A percentile compares a stretch with the other conserved stretches of the same genome.
Evolutionary conservation across 2,888 invertebrate species (phyloP).

Genomic region (Lissonota sp.): DNA sequence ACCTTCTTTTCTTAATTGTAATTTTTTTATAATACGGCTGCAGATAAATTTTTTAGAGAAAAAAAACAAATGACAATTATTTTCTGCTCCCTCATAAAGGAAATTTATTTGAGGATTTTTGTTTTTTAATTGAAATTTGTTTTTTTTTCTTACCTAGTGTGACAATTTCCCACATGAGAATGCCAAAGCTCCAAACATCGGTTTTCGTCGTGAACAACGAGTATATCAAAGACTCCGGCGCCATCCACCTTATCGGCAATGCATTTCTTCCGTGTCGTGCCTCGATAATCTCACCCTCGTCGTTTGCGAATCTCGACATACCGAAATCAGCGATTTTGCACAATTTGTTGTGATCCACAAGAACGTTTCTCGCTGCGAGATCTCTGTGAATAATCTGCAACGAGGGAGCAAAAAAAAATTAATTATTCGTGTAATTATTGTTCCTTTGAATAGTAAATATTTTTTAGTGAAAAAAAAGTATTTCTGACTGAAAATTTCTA

Average conservation of each 20-base stretch:
- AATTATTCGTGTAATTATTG: no score
- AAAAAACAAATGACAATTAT: background rate
- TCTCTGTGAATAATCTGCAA: constrained; percentile 93
- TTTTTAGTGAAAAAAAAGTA: no score
- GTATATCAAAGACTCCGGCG: constrained; percentile 92
- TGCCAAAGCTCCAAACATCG: constrained; percentile 95
- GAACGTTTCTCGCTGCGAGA: constrained; percentile 92
- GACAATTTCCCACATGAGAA: constrained; percentile 94
- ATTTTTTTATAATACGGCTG: background rate
- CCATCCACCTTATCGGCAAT: constrained; percentile 93
- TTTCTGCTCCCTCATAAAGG: background rate
- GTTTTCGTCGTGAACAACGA: constrained; percentile 92
- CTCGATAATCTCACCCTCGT: constrained; percentile 84
- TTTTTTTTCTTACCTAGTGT: constrained; percentile 87
- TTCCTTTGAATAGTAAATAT: no score
- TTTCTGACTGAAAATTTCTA: no score
- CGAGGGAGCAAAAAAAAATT: background rate
- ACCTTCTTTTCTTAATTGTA: background rate
- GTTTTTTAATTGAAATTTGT: background rate
- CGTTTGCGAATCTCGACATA: constrained; percentile 89
- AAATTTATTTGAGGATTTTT: constrained; percentile 6
- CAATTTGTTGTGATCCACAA: constrained; percentile 93
- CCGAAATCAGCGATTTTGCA: constrained; percentile 96
- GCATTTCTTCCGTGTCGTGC: constrained; percentile 86
- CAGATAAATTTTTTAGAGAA: background rate